These are phyloP conservation scores for Trichosurus vulpecula DNA, from an alignment of 2,797 vertebrate species.

Conservation along the genomic window DNA sequence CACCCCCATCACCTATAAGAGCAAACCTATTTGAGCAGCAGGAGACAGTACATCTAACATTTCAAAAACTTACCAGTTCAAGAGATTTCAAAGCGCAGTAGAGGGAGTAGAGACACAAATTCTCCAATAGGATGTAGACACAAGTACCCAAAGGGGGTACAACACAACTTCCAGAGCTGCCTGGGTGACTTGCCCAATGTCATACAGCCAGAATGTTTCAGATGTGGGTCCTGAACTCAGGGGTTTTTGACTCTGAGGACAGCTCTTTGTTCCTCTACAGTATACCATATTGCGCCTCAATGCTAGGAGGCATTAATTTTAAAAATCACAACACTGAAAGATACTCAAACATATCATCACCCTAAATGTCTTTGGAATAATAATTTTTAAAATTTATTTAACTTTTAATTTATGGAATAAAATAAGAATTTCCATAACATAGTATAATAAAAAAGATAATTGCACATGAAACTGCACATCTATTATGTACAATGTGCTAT, in stretches of 20 bases:
- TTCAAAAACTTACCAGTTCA: neutral
- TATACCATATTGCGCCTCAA: neutral
- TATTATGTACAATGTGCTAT: no score
- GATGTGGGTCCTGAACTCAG: neutral
- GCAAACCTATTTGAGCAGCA: neutral
- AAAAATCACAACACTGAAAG: slow-evolving; percentile 12
- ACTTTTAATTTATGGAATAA: no score
- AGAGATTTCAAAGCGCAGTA: neutral
- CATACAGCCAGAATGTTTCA: neutral
- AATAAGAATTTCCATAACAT: no score
- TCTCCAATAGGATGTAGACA: neutral
- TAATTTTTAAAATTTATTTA: neutral
- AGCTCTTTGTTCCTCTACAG: neutral
- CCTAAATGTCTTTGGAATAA: neutral
- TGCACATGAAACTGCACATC: no score
- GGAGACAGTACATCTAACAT: neutral
- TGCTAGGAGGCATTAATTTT: slow-evolving; percentile 13
- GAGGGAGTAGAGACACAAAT: neutral
- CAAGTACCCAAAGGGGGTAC: neutral
- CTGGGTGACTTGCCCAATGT: neutral
- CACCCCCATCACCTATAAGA: no score
- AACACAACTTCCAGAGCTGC: neutral
- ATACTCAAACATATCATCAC: slow-evolving; percentile 20
- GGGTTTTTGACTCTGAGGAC: neutral
- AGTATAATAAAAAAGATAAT: no score